A percentile compares a stretch with the other conserved stretches of the same genome.
These are phyloP conservation scores for Biston betularia DNA, from an alignment of 2,888 invertebrate species.

Conservation along the genomic window DNA sequence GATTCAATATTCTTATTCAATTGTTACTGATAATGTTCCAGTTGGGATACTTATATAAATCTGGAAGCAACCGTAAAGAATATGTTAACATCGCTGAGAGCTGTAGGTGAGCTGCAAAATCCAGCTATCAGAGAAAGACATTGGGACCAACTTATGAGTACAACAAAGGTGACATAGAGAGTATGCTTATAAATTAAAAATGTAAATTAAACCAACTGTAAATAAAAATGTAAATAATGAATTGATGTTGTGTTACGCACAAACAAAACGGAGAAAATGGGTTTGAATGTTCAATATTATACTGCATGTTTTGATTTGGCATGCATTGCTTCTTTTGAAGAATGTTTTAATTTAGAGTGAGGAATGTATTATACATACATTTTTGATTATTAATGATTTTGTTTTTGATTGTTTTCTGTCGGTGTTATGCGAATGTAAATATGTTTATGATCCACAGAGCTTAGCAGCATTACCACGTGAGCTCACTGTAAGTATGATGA, in stretches of 20 bases:
- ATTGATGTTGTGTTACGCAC: conserved; percentile 46
- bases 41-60: conserved; percentile 96
- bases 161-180: conserved; percentile 91
- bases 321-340: conserved; percentile 42
- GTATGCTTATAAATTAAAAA: conserved; percentile 45
- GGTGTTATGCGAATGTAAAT: conserved; percentile 76
- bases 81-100: conserved; percentile 97
- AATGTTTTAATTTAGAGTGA: conserved; percentile 41
- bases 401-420: conserved; percentile 42
- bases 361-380: conserved; percentile 61
- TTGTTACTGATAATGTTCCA: conserved; percentile 49
- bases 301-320: conserved; percentile 43
- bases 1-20: background rate
- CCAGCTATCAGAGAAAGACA: conserved; percentile 98
- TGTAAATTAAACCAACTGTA: conserved; percentile 57
- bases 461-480: conserved; percentile 93
- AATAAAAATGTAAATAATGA: conserved; percentile 56
- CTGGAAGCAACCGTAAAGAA: conserved; percentile 97
- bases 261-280: conserved; percentile 41
- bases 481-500: conserved; percentile 90
- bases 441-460: conserved; percentile 90
- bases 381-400: conserved; percentile 36
- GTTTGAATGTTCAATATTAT: conserved; percentile 43
- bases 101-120: conserved; percentile 98
- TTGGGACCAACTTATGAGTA: conserved; percentile 98